Evolutionary conservation across 2,113 vertebrate genomes (phyloP).

Genomic region (Phylloscopus trochiloides): DNA sequence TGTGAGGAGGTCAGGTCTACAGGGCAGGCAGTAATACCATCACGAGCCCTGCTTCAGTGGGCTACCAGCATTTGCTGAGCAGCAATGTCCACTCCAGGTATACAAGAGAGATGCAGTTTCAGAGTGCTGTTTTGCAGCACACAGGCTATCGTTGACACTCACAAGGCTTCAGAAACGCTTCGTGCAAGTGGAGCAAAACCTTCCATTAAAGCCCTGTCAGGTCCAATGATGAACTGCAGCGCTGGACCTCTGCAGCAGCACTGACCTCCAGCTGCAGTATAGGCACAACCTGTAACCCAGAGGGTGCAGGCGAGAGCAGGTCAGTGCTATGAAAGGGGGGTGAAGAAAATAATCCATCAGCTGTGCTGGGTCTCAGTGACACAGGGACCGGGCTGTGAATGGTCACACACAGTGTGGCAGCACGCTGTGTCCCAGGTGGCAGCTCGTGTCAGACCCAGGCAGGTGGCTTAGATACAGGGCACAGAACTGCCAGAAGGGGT

Average conservation of each 20-base stretch:
- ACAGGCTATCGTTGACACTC: background rate
- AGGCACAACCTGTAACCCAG: background rate
- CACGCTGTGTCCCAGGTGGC: fast-evolving
- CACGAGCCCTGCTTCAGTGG: background rate
- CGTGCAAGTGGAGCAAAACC: background rate
- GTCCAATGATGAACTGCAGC: background rate
- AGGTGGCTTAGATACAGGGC: fast-evolving
- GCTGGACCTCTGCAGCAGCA: background rate
- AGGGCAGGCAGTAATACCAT: background rate
- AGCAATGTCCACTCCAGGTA: background rate
- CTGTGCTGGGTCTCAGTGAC: background rate
- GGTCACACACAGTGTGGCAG: background rate
- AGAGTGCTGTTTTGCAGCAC: background rate
- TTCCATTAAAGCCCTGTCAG: conserved; percentile 25
- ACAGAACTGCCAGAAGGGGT: fast-evolving
- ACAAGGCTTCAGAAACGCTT: background rate
- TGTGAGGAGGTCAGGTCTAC: background rate
- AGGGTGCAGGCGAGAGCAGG: background rate
- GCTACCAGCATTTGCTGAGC: background rate
- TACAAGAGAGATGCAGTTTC: background rate
- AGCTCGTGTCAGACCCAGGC: too few species aligned
- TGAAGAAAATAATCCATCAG: background rate
- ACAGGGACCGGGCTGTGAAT: background rate
- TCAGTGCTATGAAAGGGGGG: background rate
- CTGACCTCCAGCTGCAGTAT: background rate